These are phyloP conservation scores for Sturnira hondurensis DNA, from an alignment of 2,113 vertebrate genomes.

Conservation along the genomic window DNA sequence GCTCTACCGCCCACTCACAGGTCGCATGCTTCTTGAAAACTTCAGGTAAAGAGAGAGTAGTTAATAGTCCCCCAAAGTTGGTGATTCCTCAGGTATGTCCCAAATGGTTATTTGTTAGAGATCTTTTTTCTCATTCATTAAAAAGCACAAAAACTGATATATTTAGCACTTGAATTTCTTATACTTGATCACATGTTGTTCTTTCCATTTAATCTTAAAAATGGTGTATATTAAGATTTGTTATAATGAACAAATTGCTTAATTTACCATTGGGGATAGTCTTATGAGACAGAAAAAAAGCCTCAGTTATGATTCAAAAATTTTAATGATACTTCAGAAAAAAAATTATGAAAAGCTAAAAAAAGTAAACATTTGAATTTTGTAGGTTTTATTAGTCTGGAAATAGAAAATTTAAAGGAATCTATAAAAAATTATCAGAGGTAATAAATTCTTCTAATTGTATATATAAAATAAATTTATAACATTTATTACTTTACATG, in stretches of 20 bases:
- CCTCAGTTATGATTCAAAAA: neutral
- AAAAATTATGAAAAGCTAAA: neutral
- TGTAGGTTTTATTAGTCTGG: neutral
- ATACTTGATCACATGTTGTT: neutral
- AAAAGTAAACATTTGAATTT: neutral
- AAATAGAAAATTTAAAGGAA: neutral
- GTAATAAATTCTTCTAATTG: neutral
- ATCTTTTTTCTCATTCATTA: neutral
- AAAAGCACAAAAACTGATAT: neutral
- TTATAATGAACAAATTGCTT: neutral
- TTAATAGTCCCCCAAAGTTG: neutral
- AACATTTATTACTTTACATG: constrained; percentile 14
- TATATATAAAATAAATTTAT: neutral
- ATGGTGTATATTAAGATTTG: neutral
- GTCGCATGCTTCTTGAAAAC: neutral
- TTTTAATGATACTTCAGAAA: neutral
- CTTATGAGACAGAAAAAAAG: neutral
- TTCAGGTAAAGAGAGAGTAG: neutral
- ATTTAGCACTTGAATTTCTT: constrained; percentile 8
- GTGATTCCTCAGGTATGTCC: neutral
- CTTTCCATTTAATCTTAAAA: neutral
- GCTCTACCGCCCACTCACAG: neutral
- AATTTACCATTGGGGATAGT: neutral
- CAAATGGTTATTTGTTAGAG: neutral
- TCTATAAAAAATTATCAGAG: constrained; percentile 4